These are phyloP conservation scores for Spinus pinus DNA, from an alignment of 2,797 vertebrate species.

Conservation along the genomic window DNA sequence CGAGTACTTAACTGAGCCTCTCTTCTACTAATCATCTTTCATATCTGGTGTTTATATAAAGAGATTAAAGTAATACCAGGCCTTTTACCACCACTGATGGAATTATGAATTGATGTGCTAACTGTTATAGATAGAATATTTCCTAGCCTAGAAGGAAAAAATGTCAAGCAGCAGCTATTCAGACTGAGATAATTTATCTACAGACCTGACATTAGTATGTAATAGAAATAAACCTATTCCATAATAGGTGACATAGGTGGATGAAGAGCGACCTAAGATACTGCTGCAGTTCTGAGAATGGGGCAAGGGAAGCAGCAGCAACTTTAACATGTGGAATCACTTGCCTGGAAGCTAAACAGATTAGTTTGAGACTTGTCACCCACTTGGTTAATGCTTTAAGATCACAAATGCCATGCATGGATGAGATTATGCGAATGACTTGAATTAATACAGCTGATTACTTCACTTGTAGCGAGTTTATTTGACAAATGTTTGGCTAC, in stretches of 20 bases:
- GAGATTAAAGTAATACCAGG: not conserved
- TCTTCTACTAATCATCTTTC: not conserved
- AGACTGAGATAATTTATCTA: constrained; percentile 9
- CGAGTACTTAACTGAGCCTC: not conserved
- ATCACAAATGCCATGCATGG: not conserved
- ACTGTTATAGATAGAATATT: not conserved
- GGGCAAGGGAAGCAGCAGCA: not conserved
- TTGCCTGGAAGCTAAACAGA: constrained; percentile 11
- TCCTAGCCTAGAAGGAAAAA: not conserved
- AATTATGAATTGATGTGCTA: not conserved
- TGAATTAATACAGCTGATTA: constrained; percentile 16
- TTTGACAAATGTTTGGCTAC: not conserved
- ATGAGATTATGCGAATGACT: not conserved
- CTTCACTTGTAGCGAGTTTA: not conserved
- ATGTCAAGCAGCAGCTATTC: not conserved
- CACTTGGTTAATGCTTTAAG: constrained; percentile 12
- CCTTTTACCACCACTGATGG: not conserved
- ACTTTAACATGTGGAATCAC: constrained; percentile 12
- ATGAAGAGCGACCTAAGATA: not conserved
- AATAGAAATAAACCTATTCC: constrained; percentile 14
- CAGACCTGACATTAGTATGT: not conserved
- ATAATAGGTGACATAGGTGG: not conserved
- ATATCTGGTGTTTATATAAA: constrained; percentile 2
- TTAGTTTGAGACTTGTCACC: constrained; percentile 31
- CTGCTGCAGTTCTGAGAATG: not conserved